Evolutionary conservation across 2,113 vertebrate genomes (phyloP), one percentile per base, ranked within the genome.

Genomic region (Clarias gariepinus): DNA sequence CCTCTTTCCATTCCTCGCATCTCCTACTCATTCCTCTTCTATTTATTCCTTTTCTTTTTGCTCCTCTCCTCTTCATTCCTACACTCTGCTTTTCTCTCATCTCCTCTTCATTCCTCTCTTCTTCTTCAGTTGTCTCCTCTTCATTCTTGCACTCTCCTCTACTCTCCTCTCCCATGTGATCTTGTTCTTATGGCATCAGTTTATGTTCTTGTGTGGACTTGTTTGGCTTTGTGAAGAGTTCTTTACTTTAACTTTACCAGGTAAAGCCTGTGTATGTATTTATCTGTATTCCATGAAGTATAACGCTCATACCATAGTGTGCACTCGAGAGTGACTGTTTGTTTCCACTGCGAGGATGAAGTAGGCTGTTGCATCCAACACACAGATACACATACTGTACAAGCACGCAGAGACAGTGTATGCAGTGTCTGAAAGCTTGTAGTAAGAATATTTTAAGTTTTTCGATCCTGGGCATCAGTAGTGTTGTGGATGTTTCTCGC

Each of bases 281-380:
- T 8, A 4, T 33, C 36, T 55, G 36, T 86, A 68, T 25, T 81
- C 85, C n/a, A 30, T 61, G 55, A 30, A 28, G 58, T 61, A 23
- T 81, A 63, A 52, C 3, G 19, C 63, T 66, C 76, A 53, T 61
- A n/a, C 69, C 57, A 69, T 55, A 41, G 60, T 66, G 66, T n/a
- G 60, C 76, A 64, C 63, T 80, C 30, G 66, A 60, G 64, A 36
- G 36, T 87, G 74, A 83, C 84, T 87, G 89, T 87, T 90, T 90
- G 77, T 86, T 90, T 89, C 86, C 88, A 88, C 84, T 82, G 85
- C 87, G 80, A 85, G 28, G 61, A 89, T 84, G 88, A 89, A 82
- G 81, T 61, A 86, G 81, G 86, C 57, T 88, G 63, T 86, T 87
- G 81, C 86, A 82, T 85, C 80, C 58, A 84, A 61, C n/a, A 82